Base-by-base conservation (phyloP, 2,797 vertebrate genomes). In the Urocyon cinereoargenteus region DNA sequence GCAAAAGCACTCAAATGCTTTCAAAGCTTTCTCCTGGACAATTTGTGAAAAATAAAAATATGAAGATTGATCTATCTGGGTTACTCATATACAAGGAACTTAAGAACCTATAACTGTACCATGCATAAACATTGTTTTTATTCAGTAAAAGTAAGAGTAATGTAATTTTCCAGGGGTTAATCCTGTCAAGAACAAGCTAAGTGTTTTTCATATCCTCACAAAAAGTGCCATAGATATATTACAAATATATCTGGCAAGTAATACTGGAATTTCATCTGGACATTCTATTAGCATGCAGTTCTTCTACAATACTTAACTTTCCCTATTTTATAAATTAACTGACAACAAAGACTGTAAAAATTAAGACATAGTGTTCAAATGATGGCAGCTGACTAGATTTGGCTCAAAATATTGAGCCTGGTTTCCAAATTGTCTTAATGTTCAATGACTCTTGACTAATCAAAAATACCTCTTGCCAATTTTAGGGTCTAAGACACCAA, bases 391-490 rank as follows among this genome's bases (percentile, higher is more conserved):
- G 82, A 91, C 36, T 93, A 92, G 16, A 40, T 83, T 70, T 85
- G 45, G 62, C 79, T 94, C 86, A 78, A 34, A 89, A 90, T 28
- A 13, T 24, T 68, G 45, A 36, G 91, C 73, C 55, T 94, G 0
- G 36, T 93, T 97, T 97, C 68, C 75, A 96, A 86, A 0, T 86
- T 94, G 87, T 55, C n/a, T 85, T 79, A 87, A 81, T 40, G 24
- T 88, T 95, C 59, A 96, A 66, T n/a, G 75, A 83, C 59, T 94
- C 93, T 68, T 73, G 91, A 64, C 22, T 92, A 97, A 91, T 59
- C 82, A 97, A 94, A 62, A 16, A 59, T 51, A 82, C 75, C 55
- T 81, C 82, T 9, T 2, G 13, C 64, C 61, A 96, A 72, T 51
- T 53, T 81, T 28, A 57, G 55, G 85, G 36, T 62, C 34, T 92